Percentiles rank a stretch among this genome's conserved stretches.
Conservation (phyloP, 2,797 vertebrate species). For the Aphelocoma californica region DNA sequence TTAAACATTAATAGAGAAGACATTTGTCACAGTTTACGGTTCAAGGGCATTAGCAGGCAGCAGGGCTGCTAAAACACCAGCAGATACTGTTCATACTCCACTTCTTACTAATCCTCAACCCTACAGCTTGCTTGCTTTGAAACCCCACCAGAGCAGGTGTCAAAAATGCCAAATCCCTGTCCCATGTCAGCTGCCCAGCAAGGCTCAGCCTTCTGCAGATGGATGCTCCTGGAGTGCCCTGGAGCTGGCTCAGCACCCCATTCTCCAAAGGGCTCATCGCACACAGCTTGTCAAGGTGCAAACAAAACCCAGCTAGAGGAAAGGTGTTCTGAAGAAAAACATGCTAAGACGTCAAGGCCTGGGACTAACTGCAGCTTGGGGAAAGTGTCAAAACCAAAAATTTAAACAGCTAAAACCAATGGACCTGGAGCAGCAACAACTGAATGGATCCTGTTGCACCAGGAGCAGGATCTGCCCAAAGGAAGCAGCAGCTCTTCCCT, state of each 20-base stretch:
- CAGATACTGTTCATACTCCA: neutral
- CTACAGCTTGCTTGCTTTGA: neutral
- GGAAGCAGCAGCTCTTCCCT: neutral
- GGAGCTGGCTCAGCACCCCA: neutral
- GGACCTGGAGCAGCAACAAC: neutral
- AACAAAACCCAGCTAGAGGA: neutral
- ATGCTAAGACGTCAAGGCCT: neutral
- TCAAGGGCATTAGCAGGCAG: neutral
- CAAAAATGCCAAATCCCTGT: neutral
- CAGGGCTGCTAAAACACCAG: neutral
- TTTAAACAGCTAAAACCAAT: accelerated
- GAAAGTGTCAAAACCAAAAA: neutral
- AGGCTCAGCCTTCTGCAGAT: accelerated
- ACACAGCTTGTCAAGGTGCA: neutral
- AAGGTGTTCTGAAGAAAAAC: neutral
- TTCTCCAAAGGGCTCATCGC: accelerated
- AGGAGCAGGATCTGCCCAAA: neutral
- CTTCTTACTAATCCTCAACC: neutral
- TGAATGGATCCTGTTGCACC: neutral
- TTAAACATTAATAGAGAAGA: neutral
- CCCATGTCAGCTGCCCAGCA: accelerated
- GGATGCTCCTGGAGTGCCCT: accelerated
- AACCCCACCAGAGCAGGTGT: neutral
- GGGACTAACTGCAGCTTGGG: neutral
- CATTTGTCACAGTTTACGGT: neutral